Percentiles rank a stretch among this genome's conserved stretches.
Evolutionary conservation across 35 echinoderm and acorn worm species (phyloP).

Genomic region (Heliocidaris tuberculata): DNA sequence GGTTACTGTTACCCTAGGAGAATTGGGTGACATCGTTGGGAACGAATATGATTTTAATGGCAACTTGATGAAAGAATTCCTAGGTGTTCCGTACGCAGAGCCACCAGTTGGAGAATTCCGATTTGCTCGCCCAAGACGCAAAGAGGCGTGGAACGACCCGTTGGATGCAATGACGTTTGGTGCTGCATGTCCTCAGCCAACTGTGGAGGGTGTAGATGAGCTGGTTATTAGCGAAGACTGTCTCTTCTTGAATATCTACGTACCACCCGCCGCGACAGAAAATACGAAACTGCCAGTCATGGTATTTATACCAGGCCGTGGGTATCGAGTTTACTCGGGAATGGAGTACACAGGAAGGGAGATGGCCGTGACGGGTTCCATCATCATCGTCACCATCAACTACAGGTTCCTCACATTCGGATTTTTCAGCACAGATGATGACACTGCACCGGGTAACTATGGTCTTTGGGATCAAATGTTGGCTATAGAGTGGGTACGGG

Average conservation of each 20-base stretch:
- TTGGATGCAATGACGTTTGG: slow-evolving; percentile 64
- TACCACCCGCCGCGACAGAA: slow-evolving; percentile 28
- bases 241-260: slow-evolving; percentile 63
- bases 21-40: background rate
- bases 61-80: slow-evolving; percentile 57
- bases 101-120: slow-evolving; percentile 67
- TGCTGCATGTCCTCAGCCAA: slow-evolving; percentile 56
- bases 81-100: slow-evolving; percentile 77
- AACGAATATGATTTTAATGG: background rate
- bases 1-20: background rate
- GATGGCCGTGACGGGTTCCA: slow-evolving; percentile 45
- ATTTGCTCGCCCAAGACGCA: slow-evolving; percentile 61
- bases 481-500: slow-evolving; percentile 73
- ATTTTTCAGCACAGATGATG: slow-evolving; percentile 70
- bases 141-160: slow-evolving; percentile 48
- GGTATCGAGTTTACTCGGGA: background rate
- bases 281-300: slow-evolving; percentile 34
- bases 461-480: slow-evolving; percentile 75
- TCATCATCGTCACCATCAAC: slow-evolving; percentile 72
- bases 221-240: slow-evolving; percentile 66
- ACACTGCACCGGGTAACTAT: slow-evolving; percentile 72
- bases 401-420: slow-evolving; percentile 64
- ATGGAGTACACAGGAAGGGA: slow-evolving; percentile 16
- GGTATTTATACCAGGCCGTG: slow-evolving; percentile 48
- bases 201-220: background rate